phyloP scores from a whole-genome alignment of 2,888 invertebrate genomes.

The Branchinecta sandiegonensis region DNA sequence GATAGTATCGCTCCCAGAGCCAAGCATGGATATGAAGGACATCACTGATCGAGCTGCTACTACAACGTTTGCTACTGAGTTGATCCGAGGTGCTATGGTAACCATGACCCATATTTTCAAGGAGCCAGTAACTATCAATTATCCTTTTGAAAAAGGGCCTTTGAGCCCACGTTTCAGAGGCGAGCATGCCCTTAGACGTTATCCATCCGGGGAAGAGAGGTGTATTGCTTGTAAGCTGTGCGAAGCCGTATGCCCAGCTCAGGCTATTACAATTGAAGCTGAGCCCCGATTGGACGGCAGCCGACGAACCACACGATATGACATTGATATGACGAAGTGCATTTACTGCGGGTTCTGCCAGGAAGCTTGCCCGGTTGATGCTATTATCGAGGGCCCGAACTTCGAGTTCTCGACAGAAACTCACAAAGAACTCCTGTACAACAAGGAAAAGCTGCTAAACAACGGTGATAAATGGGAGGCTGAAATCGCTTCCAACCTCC shows the following conservation, averaged over 20 bases:
- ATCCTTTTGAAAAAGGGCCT: slow-evolving; percentile 99
- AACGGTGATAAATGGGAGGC: slow-evolving; percentile 99
- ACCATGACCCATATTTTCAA: slow-evolving; percentile 73
- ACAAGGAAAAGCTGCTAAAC: slow-evolving; percentile 90
- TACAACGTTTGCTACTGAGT: slow-evolving; percentile 60
- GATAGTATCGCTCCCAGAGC: slow-evolving; percentile 31
- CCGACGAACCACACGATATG: slow-evolving; percentile 90
- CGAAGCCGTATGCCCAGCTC: slow-evolving; percentile 98
- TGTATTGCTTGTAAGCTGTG: slow-evolving; percentile 99
- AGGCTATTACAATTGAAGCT: slow-evolving; percentile 99
- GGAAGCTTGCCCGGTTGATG: slow-evolving; percentile 96
- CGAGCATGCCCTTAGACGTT: slow-evolving; percentile 88
- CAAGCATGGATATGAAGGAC: slow-evolving; percentile 41
- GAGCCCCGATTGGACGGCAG: slow-evolving; percentile 94
- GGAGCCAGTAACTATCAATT: slow-evolving; percentile 97
- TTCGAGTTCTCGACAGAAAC: slow-evolving; percentile 99
- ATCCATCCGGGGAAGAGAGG: slow-evolving; percentile 94
- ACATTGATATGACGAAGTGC: slow-evolving; percentile 99
- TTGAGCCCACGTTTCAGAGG: slow-evolving; percentile 92
- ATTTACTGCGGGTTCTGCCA: slow-evolving; percentile 99
- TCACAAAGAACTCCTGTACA: slow-evolving; percentile 95
- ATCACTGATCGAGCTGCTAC: slow-evolving; percentile 59
- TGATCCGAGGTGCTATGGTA: slow-evolving; percentile 62
- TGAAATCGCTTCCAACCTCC: slow-evolving; percentile 92
- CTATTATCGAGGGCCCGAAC: slow-evolving; percentile 97